Conservation (phyloP, 2,888 invertebrate genomes). For the Strigamia transsilvanica region DNA sequence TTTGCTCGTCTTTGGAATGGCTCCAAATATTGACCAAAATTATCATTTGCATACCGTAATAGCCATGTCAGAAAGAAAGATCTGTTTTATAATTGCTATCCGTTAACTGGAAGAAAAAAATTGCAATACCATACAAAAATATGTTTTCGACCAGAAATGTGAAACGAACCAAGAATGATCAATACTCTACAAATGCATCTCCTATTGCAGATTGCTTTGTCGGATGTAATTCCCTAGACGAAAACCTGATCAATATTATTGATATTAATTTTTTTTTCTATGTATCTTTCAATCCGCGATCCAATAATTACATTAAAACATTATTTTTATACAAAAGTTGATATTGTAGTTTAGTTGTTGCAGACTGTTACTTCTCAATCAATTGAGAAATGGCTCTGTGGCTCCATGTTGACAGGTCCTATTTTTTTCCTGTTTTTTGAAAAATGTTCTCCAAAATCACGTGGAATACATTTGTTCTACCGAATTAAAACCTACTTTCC, state of each 20-base stretch:
- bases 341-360: neutral
- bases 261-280: neutral
- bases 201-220: slow-evolving; percentile 5
- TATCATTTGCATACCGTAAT: neutral
- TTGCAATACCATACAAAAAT: neutral
- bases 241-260: neutral
- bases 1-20: neutral
- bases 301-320: neutral
- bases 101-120: neutral
- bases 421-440: too few relatives aligned
- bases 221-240: neutral
- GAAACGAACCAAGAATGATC: slow-evolving; percentile 18
- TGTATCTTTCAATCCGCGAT: neutral
- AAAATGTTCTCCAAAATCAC: too few relatives aligned
- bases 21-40: slow-evolving; percentile 23
- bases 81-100: neutral
- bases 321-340: neutral
- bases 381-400: too few relatives aligned
- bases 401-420: too few relatives aligned
- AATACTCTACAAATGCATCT: slow-evolving; percentile 17
- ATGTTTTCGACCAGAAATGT: neutral
- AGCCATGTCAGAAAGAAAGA: slow-evolving; percentile 22
- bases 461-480: too few relatives aligned
- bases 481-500: too few relatives aligned
- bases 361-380: too few relatives aligned